Base-by-base conservation (phyloP, 2,113 vertebrate species). In the Poicephalus meyeri region DNA sequence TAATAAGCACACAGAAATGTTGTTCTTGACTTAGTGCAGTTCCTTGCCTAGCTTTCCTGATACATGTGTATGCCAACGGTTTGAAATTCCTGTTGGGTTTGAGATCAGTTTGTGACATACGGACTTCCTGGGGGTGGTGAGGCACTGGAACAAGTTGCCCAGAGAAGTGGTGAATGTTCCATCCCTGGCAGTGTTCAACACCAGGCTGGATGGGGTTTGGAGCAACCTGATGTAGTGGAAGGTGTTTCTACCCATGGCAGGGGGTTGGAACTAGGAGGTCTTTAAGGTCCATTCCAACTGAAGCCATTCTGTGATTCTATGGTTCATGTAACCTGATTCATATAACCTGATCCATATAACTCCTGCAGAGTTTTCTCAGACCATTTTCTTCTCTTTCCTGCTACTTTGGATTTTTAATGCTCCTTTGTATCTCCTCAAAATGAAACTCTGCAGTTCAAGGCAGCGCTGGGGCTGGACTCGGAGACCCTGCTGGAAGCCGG, bases 401-500 rank as follows among this genome's bases (percentile, higher is more conserved):
- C 28, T 46, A 5, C 13, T 50, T 58, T 14, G 37, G 31, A 21
- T 33, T 42, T 78, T 24, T 70, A 64, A 12, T 8, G 26, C 26
- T 47, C 49, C 19, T 28, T 23, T 4, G 10, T 20, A 31, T 16
- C 19, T 16, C 35, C 21, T 37, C 21, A 28, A 16, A 60, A 33
- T 3, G 26, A 16, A 47, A 19, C 35, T 37, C 42, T 4, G 13
- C 18, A 13, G 53, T 10, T 4, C 6, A 20, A 16, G 13, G 71
- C 16, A 64, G 66, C 25, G 46, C 24, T 2, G 1, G 8, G 64
- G n/a, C 26, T 35, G 52, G 60, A 18, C 24, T 29, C 6, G 15
- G 58, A 49, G 46, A 12, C 33, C 4, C 1, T 1, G 7, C 10
- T 37, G 44, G 44, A 56, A 19, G 6, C 4, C 13, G 21, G 11